Percentiles rank a stretch among this genome's conserved stretches.
These are phyloP conservation scores for Trichosurus vulpecula DNA, from an alignment of 2,797 vertebrate species.

Conservation along the genomic window DNA sequence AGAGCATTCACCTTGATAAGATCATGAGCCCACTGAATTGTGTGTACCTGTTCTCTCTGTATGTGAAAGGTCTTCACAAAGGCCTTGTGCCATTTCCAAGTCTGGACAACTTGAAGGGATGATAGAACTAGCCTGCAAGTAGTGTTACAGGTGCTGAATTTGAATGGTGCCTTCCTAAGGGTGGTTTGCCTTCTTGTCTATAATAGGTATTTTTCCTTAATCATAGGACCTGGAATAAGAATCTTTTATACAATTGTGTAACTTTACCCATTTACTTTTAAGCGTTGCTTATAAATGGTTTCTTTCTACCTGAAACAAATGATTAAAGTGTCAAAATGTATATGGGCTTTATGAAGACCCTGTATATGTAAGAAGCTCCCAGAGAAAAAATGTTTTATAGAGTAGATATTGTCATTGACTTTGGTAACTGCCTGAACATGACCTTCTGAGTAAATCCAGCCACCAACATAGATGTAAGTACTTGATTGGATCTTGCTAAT, in stretches of 20 bases:
- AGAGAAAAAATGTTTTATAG: slow-evolving; percentile 13
- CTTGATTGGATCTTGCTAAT: slow-evolving; percentile 44
- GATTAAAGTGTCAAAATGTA: slow-evolving; percentile 33
- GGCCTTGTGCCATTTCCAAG: slow-evolving; percentile 35
- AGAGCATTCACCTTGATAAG: neutral
- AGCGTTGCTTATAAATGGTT: slow-evolving; percentile 46
- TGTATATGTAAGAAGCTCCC: slow-evolving; percentile 7
- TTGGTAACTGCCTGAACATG: neutral
- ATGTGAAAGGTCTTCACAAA: neutral
- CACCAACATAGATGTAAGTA: slow-evolving; percentile 28
- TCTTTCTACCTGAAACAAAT: slow-evolving; percentile 32
- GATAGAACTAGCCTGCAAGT: slow-evolving; percentile 56
- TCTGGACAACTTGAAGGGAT: neutral
- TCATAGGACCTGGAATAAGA: slow-evolving; percentile 39
- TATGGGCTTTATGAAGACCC: slow-evolving; percentile 47
- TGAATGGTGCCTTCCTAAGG: neutral
- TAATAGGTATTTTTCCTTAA: slow-evolving; percentile 16
- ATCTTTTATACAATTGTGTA: slow-evolving; percentile 6
- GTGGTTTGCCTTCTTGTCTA: slow-evolving; percentile 38
- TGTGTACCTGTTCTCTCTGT: neutral
- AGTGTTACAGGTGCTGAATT: neutral
- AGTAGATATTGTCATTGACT: neutral
- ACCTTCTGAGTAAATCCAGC: slow-evolving; percentile 23
- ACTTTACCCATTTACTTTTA: slow-evolving; percentile 18
- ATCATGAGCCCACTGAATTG: neutral